Evolutionary conservation across 2,888 invertebrate genomes (phyloP), one percentile per base, ranked within the genome.

Genomic region (Pardosa pseudoannulata): DNA sequence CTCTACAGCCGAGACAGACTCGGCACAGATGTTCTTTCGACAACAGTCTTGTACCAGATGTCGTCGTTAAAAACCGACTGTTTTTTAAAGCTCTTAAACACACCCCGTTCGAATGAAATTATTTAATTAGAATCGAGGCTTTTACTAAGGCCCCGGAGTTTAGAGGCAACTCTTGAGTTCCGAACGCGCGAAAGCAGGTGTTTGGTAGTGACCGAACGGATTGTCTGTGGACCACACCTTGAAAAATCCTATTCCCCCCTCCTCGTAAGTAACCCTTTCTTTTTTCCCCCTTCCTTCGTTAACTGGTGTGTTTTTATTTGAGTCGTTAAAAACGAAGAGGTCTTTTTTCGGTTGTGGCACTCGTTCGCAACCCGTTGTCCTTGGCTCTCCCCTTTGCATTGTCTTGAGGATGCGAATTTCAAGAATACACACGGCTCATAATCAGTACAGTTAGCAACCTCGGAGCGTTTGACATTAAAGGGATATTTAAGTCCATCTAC

Each of bases 271-370:
- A n/a, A n/a, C n/a, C n/a, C n/a, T n/a, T n/a, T n/a, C n/a, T 72
- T 39, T 67, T 19, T 23, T 1, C 5, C 56, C 16, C 46, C 76
- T 82, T 76, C 46, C 39, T n/a, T 31, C 78, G 72, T 65, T 27
- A 46, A 50, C 39, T n/a, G 32, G 46, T 56, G 73, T 85, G 78
- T 85, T 85, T 85, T 85, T 85, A 85, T 85, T 76, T 72, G 36
- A 78, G 78, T 78, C 78, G 78, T 78, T 85, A 78, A 85, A 56
- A 56, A 19, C 56, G 56, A 56, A 23, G 65, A 73, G 67, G 31
- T 27, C 5, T 29, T 74, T 74, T 72, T 72, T n/a, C 28, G 62
- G 65, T 32, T 78, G n/a, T n/a, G n/a, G 39, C 78, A 50, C 78
- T 78, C 46, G 67, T 50, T 78, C 56, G 64, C 56, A 85, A 85